A percentile compares a stretch with the other conserved stretches of the same genome.
phyloP scores from a whole-genome alignment of 2,888 invertebrate species.

The Mantis religiosa region DNA sequence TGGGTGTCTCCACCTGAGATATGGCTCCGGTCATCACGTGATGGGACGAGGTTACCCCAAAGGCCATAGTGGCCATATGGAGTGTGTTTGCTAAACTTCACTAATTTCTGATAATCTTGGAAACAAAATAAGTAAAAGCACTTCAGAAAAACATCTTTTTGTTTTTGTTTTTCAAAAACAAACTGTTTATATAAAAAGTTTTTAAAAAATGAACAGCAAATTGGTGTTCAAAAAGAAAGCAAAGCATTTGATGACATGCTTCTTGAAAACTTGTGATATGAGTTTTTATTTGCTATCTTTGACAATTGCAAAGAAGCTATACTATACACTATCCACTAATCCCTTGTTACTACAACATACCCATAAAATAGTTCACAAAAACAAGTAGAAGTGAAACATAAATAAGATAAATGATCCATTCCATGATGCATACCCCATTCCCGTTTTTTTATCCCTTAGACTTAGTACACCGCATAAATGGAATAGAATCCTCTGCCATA shows the following conservation, averaged over 20 bases:
- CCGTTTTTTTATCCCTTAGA: background rate
- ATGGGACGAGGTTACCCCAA: no score
- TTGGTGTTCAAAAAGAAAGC: background rate
- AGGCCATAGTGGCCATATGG: no score
- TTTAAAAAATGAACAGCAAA: background rate
- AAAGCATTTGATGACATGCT: background rate
- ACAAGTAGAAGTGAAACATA: background rate
- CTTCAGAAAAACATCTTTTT: background rate
- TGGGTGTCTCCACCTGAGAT: no score
- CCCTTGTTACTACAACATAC: background rate
- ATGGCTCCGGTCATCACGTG: no score
- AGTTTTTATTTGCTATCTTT: background rate
- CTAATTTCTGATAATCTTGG: background rate
- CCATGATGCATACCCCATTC: background rate
- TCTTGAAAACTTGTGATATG: background rate
- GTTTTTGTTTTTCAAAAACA: no score
- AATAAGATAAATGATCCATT: background rate
- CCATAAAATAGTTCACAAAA: background rate
- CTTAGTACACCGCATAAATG: background rate
- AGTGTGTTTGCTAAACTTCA: background rate
- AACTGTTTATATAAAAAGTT: no score
- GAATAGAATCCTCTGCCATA: background rate
- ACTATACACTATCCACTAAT: background rate
- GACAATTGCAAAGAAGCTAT: background rate
- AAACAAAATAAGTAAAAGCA: background rate